phyloP scores from a whole-genome alignment of 2,113 vertebrate species.

The Crotalus viridis region DNA sequence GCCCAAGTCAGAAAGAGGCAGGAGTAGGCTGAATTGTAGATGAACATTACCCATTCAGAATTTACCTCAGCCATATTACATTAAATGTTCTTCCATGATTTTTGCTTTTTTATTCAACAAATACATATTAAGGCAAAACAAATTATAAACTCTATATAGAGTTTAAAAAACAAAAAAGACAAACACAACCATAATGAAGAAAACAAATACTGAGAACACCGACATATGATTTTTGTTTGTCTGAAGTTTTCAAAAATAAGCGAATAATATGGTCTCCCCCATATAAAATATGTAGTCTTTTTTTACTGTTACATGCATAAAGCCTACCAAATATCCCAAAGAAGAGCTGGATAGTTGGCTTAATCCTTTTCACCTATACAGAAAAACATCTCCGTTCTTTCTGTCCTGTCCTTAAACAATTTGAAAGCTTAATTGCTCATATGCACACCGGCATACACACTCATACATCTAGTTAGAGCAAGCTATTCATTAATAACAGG shows the following conservation, averaged over 20 bases:
- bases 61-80: not conserved
- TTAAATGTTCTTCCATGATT: not conserved
- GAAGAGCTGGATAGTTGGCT: not conserved
- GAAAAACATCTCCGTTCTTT: not conserved
- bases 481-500: not conserved
- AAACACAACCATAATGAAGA: not conserved
- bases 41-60: not conserved
- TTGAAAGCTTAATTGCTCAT: not conserved
- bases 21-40: not conserved
- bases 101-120: not conserved
- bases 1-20: not conserved
- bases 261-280: not conserved
- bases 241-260: no score
- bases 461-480: not conserved
- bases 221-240: not conserved
- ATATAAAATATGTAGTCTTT: not conserved
- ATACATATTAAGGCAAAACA: not conserved
- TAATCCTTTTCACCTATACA: not conserved
- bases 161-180: not conserved
- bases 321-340: no score
- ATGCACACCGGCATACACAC: fast-evolving
- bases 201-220: not conserved
- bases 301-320: not conserved
- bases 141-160: not conserved
- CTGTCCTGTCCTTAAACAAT: not conserved